Evolutionary conservation across 2,888 invertebrate species (phyloP).

Genomic region (Tipula vernalis): DNA sequence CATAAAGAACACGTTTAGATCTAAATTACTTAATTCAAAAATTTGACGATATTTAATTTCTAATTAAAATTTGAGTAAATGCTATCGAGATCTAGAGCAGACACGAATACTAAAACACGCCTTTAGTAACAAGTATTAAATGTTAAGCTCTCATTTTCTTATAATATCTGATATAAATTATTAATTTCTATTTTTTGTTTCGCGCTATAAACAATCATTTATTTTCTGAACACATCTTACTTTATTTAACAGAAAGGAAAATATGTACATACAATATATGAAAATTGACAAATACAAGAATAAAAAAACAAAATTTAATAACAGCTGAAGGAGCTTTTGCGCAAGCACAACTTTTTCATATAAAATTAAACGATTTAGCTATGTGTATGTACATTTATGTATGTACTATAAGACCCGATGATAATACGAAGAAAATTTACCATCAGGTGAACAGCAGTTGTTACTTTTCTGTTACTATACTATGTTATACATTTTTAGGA

Average conservation of each 20-base stretch:
- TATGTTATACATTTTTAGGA: neutral
- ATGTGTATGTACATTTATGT: neutral
- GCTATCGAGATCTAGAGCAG: too few relatives aligned
- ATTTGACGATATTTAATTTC: too few relatives aligned
- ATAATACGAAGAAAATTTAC: neutral
- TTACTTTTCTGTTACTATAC: neutral
- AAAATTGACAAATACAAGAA: neutral
- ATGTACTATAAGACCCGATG: neutral
- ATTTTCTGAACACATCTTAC: neutral
- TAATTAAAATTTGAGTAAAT: too few relatives aligned
- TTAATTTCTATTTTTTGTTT: neutral
- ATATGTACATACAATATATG: neutral
- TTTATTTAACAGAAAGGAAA: neutral
- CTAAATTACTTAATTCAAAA: too few relatives aligned
- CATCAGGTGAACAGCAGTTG: neutral
- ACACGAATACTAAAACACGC: too few relatives aligned
- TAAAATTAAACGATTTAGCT: neutral
- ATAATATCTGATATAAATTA: too few relatives aligned
- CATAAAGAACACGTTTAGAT: too few relatives aligned
- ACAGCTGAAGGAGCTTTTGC: neutral
- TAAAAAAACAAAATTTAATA: neutral
- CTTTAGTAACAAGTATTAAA: too few relatives aligned
- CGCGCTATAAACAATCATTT: neutral
- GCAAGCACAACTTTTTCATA: neutral
- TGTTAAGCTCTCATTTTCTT: too few relatives aligned